Conservation (phyloP, 2,113 vertebrate species). For the Notarius lentiginosus region DNA sequence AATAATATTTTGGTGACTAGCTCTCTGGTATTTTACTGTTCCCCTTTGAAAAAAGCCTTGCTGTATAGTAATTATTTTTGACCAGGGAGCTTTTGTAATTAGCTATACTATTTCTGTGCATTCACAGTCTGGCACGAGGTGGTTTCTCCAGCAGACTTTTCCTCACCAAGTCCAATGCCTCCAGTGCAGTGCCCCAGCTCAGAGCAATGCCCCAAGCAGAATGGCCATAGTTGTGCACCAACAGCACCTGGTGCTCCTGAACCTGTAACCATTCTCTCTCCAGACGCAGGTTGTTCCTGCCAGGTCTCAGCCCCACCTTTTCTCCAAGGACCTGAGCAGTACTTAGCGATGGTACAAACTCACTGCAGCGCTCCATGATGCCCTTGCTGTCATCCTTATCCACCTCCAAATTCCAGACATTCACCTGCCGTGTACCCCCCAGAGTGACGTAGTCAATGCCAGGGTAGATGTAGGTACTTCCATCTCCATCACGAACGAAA, state of each 20-base stretch:
- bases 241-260: conserved; percentile 59
- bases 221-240: conserved; percentile 94
- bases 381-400: conserved; percentile 66
- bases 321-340: conserved; percentile 63
- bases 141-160: conserved; percentile 66
- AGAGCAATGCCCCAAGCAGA: conserved; percentile 80
- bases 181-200: conserved; percentile 84
- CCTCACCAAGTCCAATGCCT: conserved; percentile 75
- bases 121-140: conserved; percentile 65
- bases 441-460: conserved; percentile 75
- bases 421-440: conserved; percentile 82
- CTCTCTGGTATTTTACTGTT: no score
- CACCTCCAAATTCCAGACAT: conserved; percentile 74
- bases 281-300: conserved; percentile 72
- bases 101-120: not conserved
- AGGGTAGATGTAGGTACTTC: conserved; percentile 85
- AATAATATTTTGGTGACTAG: not conserved
- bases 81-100: no score
- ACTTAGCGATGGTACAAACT: conserved; percentile 81
- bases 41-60: no score
- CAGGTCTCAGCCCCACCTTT: conserved; percentile 85
- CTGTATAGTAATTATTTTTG: not conserved
- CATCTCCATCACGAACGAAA: conserved; percentile 82
- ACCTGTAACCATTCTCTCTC: conserved; percentile 73
- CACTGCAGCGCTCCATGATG: conserved; percentile 80